Base-by-base conservation (phyloP, 2,797 vertebrate genomes). In the Sebastolobus alascanus region DNA sequence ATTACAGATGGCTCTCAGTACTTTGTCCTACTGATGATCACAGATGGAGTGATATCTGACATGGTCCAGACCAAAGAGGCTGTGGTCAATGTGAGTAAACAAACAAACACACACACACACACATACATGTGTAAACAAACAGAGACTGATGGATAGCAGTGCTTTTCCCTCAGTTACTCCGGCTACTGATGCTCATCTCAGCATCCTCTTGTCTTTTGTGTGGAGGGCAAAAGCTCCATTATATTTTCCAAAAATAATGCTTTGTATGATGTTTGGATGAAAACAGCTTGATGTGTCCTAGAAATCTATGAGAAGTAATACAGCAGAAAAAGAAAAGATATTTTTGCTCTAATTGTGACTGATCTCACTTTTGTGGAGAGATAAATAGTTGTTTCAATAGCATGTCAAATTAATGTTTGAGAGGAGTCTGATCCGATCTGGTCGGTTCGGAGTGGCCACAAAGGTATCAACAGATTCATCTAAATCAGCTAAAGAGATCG, bases 1-100 rank as follows among this genome's bases (percentile, higher is more conserved):
- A 92, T 93, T 87, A 95, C 94, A 91, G 94, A 95, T 82, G 93
- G 94, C 75, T 94, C 94, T 60, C 94, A 95, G 92, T 95, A 95
- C 88, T 95, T 93, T 87, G 94, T 95, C 76, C 91, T 95, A 78
- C 67, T 95, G 91, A 95, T 94, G 93, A 93, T 95, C 90, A 95
- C 94, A 86, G 94, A 95, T 82, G 94, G 92, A 87, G 94, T 95
- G 83, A 95, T 95, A 88, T 95, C 94, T 75, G 94, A 95, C 88
- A 95, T 95, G 94, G 92, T 94, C 79, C 93, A 95, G 87, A 95
- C 94, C 87, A 95, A 94, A 91, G 94, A 95, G 89, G 94, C 94
- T 18, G 93, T 95, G 87, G 94, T 95, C 84, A 94, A 92, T 72
- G 94, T 95, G 87, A 92, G 93, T 92, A 82, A 73, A 89, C 77